A percentile compares a stretch with the other conserved stretches of the same genome.
These are phyloP conservation scores for Herpailurus yagouaroundi DNA, from an alignment of 2,113 vertebrate genomes.

Conservation along the genomic window DNA sequence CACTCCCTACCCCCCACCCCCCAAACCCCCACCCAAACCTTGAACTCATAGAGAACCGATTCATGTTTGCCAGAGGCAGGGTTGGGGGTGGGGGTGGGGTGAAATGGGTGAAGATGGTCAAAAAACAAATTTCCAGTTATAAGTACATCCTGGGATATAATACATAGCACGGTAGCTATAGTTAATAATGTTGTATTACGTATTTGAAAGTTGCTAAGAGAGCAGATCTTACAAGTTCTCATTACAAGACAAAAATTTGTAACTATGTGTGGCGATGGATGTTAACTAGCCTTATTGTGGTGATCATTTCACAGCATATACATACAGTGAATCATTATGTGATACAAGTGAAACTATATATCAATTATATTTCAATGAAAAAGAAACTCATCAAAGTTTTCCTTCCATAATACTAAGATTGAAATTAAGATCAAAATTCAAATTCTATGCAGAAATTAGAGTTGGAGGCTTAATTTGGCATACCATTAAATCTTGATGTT, in stretches of 20 bases:
- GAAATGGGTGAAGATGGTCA: not conserved
- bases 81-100: not conserved
- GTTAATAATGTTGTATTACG: not conserved
- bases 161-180: not conserved
- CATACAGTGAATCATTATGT: not conserved
- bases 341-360: not conserved
- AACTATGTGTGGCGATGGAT: not conserved
- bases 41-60: not conserved
- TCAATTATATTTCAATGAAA: not conserved
- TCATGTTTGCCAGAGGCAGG: not conserved
- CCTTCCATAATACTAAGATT: not conserved
- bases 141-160: not conserved
- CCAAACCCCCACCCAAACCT: not conserved
- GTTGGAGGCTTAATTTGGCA: not conserved
- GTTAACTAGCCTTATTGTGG: not conserved
- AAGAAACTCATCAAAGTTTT: not conserved
- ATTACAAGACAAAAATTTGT: not conserved
- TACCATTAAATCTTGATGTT: not conserved
- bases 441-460: not conserved
- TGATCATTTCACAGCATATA: not conserved
- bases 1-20: not conserved
- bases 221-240: not conserved
- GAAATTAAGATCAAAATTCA: not conserved
- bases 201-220: not conserved
- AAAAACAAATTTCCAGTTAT: not conserved